Evolutionary conservation across 2,888 invertebrate species (phyloP).

Genomic region (Stomorhina lunata): DNA sequence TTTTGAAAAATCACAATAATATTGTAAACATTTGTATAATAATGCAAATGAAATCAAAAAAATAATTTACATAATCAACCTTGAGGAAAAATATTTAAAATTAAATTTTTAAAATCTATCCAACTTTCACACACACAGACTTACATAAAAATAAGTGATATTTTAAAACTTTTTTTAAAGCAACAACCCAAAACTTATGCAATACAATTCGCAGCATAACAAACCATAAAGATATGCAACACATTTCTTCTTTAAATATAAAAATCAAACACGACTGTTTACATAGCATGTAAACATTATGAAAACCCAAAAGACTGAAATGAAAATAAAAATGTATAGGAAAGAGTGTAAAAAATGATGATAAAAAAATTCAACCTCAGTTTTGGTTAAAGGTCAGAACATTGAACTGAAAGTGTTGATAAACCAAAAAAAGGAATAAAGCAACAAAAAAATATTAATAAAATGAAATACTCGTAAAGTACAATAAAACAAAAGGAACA

Average conservation of each 20-base stretch:
- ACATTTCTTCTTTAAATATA: neutral
- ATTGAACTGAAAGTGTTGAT: constrained; percentile 4
- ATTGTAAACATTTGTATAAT: no score
- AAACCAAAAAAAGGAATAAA: neutral
- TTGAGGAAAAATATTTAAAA: no score
- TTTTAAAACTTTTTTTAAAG: neutral
- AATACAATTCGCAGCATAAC: neutral
- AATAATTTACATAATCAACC: no score
- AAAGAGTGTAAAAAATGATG: neutral
- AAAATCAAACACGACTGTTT: constrained; percentile 16
- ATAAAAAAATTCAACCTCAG: neutral
- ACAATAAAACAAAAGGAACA: constrained; percentile 4
- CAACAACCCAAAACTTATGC: neutral
- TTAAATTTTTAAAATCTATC: neutral
- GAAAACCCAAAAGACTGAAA: neutral
- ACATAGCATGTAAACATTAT: neutral
- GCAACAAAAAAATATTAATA: neutral
- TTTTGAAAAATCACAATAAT: no score
- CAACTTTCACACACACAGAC: neutral
- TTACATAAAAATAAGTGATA: neutral
- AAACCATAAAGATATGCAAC: neutral
- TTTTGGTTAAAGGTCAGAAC: constrained; percentile 14
- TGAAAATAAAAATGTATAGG: neutral
- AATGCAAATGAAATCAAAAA: no score
- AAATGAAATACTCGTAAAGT: no score